Evolutionary conservation across 2,113 vertebrate genomes (phyloP).

Genomic region (Seriola quinqueradiata): DNA sequence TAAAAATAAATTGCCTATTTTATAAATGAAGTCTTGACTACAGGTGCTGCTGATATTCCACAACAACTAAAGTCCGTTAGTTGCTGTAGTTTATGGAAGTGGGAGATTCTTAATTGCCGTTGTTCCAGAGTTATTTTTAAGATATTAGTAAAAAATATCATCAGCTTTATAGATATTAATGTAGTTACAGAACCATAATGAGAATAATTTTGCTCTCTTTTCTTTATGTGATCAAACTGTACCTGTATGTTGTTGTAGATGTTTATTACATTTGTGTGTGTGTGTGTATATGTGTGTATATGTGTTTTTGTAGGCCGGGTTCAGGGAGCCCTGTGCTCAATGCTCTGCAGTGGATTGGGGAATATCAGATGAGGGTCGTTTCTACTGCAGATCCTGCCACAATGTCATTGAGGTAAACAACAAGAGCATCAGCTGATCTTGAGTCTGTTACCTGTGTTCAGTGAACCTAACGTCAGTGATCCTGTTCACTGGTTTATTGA

Average conservation of each 20-base stretch:
- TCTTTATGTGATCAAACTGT: too few species aligned
- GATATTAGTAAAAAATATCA: too few species aligned
- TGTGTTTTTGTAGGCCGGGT: conserved; percentile 81
- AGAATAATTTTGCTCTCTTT: too few species aligned
- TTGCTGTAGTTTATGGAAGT: not conserved
- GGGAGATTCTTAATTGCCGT: too few species aligned
- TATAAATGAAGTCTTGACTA: not conserved
- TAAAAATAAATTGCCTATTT: not conserved
- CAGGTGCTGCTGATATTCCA: not conserved
- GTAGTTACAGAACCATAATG: too few species aligned
- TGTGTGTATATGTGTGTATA: conserved; percentile 5
- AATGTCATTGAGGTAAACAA: conserved; percentile 92
- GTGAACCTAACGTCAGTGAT: too few species aligned
- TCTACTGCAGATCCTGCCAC: conserved; percentile 93
- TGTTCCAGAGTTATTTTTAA: too few species aligned
- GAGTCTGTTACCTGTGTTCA: too few species aligned
- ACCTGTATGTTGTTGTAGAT: too few species aligned
- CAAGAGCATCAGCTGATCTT: not conserved
- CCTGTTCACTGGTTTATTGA: too few species aligned
- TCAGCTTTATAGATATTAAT: too few species aligned
- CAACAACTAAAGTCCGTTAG: not conserved
- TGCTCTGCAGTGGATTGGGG: conserved; percentile 92
- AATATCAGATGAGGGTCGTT: conserved; percentile 90
- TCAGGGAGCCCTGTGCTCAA: conserved; percentile 86
- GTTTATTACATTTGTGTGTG: not conserved